Base-by-base conservation (phyloP, 2,888 invertebrate genomes). In the Callyntrura sp. region DNA sequence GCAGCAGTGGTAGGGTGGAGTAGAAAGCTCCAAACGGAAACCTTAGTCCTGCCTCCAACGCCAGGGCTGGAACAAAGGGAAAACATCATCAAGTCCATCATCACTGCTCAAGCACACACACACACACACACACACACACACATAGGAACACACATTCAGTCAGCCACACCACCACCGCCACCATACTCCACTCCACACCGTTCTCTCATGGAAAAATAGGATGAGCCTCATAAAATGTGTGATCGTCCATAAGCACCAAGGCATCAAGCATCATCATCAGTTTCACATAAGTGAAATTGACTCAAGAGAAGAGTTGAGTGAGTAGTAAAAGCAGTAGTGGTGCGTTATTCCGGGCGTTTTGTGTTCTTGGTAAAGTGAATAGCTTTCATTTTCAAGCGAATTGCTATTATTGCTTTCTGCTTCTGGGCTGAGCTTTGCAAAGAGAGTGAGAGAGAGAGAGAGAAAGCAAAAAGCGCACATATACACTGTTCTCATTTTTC, bases 221-320 rank as follows among this genome's bases (percentile, higher is more conserved):
- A 76, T 76, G 76, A 48, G 76, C 48, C 76, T 76, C 76, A 76
- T 76, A 76, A 76, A 76, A 76, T 28, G 45, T 25, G 76, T 73
- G 73, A 17, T 73, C 73, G 11, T 43, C 73, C 11, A 48, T 76
- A 76, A 76, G 45, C 73, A 73, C 6, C 45, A 43, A 68, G 70
- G n/a, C 51, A 76, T 73, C 43, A 73, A n/a, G n/a, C n/a, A n/a
- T 45, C 51, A 76, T 51, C 51, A 76, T 76, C 45, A 4, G 20
- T 23, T 20, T 76, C 76, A 25, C 51, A 76, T 51, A 76, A 79
- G 57, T 57, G 81, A 81, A 81, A 81, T 76, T 76, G 51, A 62
- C 60, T 65, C 25, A 2, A 28, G 35, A 55, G 55, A 55, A 55
- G 55, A 81, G 43, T 81, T 81, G 81, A 81, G 60, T 60, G 79